A percentile compares a stretch with the other conserved stretches of the same genome.
phyloP scores from a whole-genome alignment of 2,888 invertebrate species.

The Nematopogon swammerdamellus region DNA sequence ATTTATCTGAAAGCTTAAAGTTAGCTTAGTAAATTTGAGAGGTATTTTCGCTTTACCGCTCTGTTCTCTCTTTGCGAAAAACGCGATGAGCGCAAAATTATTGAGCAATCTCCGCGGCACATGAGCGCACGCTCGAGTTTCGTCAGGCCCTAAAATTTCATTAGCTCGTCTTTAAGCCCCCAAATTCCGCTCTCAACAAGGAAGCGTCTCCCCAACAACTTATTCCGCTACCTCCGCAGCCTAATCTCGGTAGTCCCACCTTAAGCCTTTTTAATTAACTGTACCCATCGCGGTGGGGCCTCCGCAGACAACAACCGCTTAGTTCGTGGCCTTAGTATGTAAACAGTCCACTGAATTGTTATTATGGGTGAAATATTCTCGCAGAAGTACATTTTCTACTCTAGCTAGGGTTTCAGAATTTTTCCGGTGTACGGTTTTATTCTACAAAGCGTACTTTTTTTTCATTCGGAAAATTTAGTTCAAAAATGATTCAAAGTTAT shows the following conservation, averaged over 20 bases:
- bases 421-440: too few relatives aligned
- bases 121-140: neutral
- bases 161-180: neutral
- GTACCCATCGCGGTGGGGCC: conserved; percentile 4
- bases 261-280: conserved; percentile 40
- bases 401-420: too few relatives aligned
- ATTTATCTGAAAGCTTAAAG: too few relatives aligned
- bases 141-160: neutral
- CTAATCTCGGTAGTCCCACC: conserved; percentile 26
- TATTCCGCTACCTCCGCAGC: neutral
- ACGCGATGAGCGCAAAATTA: too few relatives aligned
- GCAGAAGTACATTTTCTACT: too few relatives aligned
- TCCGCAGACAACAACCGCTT: neutral
- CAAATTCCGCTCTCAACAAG: neutral
- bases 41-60: too few relatives aligned
- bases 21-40: too few relatives aligned
- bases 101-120: neutral
- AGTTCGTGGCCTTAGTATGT: neutral
- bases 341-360: neutral
- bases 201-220: neutral
- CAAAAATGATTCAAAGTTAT: too few relatives aligned
- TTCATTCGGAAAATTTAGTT: too few relatives aligned
- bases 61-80: too few relatives aligned
- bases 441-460: too few relatives aligned
- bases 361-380: neutral